Base-by-base conservation (phyloP, 2,113 vertebrate species). In the Brevimyrus niger region DNA sequence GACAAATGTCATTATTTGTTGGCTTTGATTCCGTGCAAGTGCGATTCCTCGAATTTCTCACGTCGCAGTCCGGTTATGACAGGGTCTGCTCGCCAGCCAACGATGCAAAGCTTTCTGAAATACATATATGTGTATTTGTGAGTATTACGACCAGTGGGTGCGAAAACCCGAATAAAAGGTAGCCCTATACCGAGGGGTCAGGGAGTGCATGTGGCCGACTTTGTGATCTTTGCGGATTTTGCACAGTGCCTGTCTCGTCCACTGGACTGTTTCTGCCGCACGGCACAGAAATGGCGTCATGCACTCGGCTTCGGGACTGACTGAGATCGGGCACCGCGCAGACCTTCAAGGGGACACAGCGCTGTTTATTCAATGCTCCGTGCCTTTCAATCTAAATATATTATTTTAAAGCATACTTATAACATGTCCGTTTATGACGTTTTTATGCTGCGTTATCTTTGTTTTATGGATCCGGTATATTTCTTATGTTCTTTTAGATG, bases 221-320 rank as follows among this genome's bases (percentile, higher is more conserved):
- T 73, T 31, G 53, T 69, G n/a, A 42, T 46, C 38, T 69, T 65
- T 47, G 65, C 46, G 65, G 27, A 76, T 73, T 58, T 73, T 73
- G 87, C 48, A 35, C 73, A 13, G 44, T 44, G 83, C 47, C 35
- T 10, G 83, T 47, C 23, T 47, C 3, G 44, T 86, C 21, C 44
- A 10, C 23, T 76, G 65, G 47, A 76, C 87, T 50, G 87, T 50
- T 88, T 51, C 61, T 76, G 61, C 46, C 50, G 69, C 35, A 47
- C 44, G 88, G 46, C 47, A 51, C 65, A 80, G 88, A 48, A 88
- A 88, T 88, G 88, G 88, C 88, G 88, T 88, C 87, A 88, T 88
- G 23, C 61, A 27, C 87, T 50, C 61, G 46, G 61, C 44, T 10
- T n/a, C 44, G 44, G 73, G 42, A 84, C 82, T 46, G 7, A 47